phyloP scores from a whole-genome alignment of 2,888 invertebrate species.

The Temnothorax rugatulus region DNA sequence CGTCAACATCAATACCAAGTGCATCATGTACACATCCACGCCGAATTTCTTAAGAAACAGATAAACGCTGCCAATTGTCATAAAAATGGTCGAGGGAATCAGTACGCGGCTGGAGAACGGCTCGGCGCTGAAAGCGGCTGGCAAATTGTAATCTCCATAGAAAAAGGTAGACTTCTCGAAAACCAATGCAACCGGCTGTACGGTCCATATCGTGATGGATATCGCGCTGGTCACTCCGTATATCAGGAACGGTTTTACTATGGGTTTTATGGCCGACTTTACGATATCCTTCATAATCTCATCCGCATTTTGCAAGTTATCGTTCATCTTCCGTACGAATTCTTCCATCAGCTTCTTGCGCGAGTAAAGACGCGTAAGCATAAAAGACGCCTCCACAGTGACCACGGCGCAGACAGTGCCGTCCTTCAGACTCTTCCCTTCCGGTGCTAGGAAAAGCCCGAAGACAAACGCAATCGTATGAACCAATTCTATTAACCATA shows the following conservation, averaged over 20 bases:
- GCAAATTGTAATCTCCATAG: conserved; percentile 71
- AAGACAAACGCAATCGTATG: conserved; percentile 27
- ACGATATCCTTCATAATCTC: conserved; percentile 43
- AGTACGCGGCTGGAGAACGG: conserved; percentile 68
- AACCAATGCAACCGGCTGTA: conserved; percentile 53
- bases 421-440: conserved; percentile 61
- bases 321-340: conserved; percentile 67
- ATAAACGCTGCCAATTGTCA: conserved; percentile 57
- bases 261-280: conserved; percentile 49
- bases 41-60: conserved; percentile 65
- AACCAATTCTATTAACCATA: conserved; percentile 59
- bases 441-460: conserved; percentile 54
- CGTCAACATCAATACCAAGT: conserved; percentile 71
- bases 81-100: conserved; percentile 52
- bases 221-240: conserved; percentile 60
- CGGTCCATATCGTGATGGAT: conserved; percentile 62
- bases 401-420: conserved; percentile 65
- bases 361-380: conserved; percentile 64
- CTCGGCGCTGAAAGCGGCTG: conserved; percentile 63
- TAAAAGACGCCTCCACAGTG: conserved; percentile 58
- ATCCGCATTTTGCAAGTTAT: conserved; percentile 54
- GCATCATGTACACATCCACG: conserved; percentile 73
- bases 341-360: conserved; percentile 53
- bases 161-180: conserved; percentile 66
- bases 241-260: conserved; percentile 64